Percentiles rank a stretch among this genome's conserved stretches.
phyloP scores from a whole-genome alignment of 2,888 invertebrate species.

The Camponotus fellah region DNA sequence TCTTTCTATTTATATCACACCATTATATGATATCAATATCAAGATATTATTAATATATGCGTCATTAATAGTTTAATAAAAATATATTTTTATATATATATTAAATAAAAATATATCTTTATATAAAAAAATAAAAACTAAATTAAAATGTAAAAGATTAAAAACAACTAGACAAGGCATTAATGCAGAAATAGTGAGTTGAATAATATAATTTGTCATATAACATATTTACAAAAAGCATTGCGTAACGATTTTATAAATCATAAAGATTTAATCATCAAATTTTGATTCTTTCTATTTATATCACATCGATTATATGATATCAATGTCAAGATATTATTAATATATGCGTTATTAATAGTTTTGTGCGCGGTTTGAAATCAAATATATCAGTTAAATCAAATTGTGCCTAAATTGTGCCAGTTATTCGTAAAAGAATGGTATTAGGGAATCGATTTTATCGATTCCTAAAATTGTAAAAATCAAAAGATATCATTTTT shows the following conservation, averaged over 20 bases:
- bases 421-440: neutral
- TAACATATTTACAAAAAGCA: neutral
- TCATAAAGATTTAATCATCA: slow-evolving; percentile 7
- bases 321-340: neutral
- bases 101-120: neutral
- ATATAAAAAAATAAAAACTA: neutral
- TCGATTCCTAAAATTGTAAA: slow-evolving; percentile 11
- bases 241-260: neutral
- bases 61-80: too few relatives aligned
- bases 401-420: neutral
- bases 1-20: too few relatives aligned
- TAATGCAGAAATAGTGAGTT: neutral
- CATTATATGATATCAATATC: too few relatives aligned
- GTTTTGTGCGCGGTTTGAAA: neutral
- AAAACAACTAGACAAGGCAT: neutral
- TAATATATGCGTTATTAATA: neutral
- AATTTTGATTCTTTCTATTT: neutral
- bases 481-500: slow-evolving; percentile 19
- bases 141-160: neutral
- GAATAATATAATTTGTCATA: neutral
- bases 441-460: neutral
- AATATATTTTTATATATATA: neutral
- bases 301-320: neutral
- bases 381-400: neutral
- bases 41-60: too few relatives aligned